Percentiles rank a stretch among this genome's conserved stretches.
phyloP scores from a whole-genome alignment of 2,797 vertebrate genomes.

The Pangasius djambal region DNA sequence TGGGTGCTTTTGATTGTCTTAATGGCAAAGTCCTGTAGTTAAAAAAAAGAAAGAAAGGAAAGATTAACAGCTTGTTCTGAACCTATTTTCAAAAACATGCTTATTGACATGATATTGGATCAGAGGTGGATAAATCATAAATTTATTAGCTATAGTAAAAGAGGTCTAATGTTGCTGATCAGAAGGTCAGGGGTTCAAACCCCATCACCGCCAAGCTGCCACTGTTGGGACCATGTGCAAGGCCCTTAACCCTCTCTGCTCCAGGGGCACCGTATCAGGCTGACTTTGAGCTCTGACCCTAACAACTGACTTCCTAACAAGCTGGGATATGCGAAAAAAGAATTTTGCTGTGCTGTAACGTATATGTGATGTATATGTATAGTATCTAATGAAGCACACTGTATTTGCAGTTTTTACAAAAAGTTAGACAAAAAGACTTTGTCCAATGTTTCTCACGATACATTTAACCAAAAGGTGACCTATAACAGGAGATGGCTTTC shows the following conservation, averaged over 20 bases:
- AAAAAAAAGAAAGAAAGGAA: neutral
- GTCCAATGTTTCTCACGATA: no score
- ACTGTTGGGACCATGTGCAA: no score
- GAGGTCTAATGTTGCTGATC: neutral
- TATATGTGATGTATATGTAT: no score
- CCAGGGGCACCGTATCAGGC: no score
- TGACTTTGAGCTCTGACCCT: no score
- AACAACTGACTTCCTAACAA: no score
- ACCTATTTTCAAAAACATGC: neutral
- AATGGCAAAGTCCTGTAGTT: conserved; percentile 87
- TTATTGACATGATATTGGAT: neutral
- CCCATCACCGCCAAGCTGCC: no score
- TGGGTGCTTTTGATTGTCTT: conserved; percentile 87
- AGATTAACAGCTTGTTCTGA: neutral
- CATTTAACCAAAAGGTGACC: neutral
- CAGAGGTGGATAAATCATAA: neutral
- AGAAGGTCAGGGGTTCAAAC: no score
- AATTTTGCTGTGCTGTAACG: no score
- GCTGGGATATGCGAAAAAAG: no score
- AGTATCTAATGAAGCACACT: neutral
- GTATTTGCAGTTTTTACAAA: neutral
- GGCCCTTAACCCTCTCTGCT: no score
- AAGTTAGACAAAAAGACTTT: neutral
- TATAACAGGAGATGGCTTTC: neutral
- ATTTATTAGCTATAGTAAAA: neutral